phyloP scores from a whole-genome alignment of 2,113 vertebrate genomes.

The Hipposideros armiger region DNA sequence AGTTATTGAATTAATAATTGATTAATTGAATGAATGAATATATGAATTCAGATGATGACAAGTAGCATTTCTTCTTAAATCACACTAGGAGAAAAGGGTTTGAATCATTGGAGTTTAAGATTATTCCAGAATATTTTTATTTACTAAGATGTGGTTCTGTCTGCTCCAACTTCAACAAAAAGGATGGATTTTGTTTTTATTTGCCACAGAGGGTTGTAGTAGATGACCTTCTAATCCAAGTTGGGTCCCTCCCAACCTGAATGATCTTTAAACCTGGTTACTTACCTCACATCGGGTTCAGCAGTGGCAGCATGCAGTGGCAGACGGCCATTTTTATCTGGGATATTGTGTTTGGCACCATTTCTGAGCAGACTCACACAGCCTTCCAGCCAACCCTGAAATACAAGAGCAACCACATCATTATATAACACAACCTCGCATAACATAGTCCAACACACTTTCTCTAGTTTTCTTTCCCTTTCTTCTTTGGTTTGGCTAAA shows the following conservation, averaged over 20 bases:
- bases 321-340: conserved; percentile 93
- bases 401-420: conserved; percentile 54
- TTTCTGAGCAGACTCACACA: conserved; percentile 94
- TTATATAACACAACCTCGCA: neutral
- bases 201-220: neutral
- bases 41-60: neutral
- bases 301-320: conserved; percentile 93
- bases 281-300: conserved; percentile 92
- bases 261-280: neutral
- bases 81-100: neutral
- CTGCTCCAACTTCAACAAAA: neutral
- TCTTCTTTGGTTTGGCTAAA: neutral
- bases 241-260: neutral
- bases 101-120: neutral
- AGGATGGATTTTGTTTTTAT: neutral
- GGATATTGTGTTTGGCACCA: conserved; percentile 94
- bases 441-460: neutral
- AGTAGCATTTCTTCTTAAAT: conserved; percentile 39
- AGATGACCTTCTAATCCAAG: neutral
- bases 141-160: neutral
- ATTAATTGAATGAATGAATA: neutral
- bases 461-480: neutral
- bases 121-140: neutral
- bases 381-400: conserved; percentile 94
- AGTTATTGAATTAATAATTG: neutral